Base-by-base conservation (phyloP, 2,797 vertebrate species). In the Harpagifer antarcticus region DNA sequence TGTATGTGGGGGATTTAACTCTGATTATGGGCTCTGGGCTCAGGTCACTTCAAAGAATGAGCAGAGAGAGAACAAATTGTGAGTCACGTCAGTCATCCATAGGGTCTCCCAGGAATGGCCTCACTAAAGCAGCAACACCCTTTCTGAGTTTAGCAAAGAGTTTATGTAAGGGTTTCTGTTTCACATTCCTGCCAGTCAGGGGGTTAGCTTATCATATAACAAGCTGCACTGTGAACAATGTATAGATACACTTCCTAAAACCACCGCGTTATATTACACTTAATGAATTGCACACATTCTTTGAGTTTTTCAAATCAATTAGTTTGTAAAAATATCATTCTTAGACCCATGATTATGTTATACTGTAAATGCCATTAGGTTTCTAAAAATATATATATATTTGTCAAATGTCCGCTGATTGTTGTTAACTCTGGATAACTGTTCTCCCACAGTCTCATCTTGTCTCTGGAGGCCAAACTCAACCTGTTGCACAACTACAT, bases 401-500 rank as follows among this genome's bases (percentile, higher is more conserved):
- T 42, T 52, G 10, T 70, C 43, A 72, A 17, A 62, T 48, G 27
- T 59, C 54, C 57, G 0, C 42, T 65, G 23, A 50, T 72, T 79
- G 63, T 56, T 77, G 27, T 31, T 82, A 62, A 90, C 61, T 15
- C 4, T 55, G 6, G 2, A 2, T 65, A 9, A 42, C 40, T 89
- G 54, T 88, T 81, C 49, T 67, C 72, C 74, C 56, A 57, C 91
- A 99, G 98, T 94, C 95, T 99, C 89, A 98, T 99, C 94, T 94
- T 99, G 89, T 99, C 98, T 65, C 95, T 99, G 89, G 98, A 99
- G 93, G 98, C 98, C 92, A 99, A 99, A 92, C 95, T 99, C 86
- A 98, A 97, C 90, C 96, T 99, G 84, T 96, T 99, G 83, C 98
- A 99, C 96, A 99, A 96, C 96, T 99, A 99, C 94, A 99, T 99